Conservation (phyloP, 2,888 invertebrate species). For the Sphaerophoria taeniata region DNA sequence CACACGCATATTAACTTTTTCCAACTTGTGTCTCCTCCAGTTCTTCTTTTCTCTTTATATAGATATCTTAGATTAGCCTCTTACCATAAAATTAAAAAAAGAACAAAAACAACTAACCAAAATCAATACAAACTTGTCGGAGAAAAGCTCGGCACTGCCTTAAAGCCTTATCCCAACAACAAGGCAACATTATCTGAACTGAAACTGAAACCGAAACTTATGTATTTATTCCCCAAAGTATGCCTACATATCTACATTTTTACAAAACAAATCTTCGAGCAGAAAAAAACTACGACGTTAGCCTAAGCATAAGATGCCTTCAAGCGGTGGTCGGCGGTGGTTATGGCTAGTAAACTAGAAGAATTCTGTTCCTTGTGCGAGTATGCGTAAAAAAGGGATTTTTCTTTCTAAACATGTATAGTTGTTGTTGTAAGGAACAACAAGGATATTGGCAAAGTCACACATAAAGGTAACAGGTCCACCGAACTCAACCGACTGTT, state of each 20-base stretch:
- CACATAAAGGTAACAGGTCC: conserved; percentile 72
- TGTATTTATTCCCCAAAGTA: conserved; percentile 57
- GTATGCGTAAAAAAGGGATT: conserved; percentile 71
- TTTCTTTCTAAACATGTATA: conserved; percentile 33
- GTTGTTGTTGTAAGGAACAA: conserved; percentile 1
- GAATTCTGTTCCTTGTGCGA: conserved; percentile 56
- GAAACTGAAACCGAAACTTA: conserved; percentile 33
- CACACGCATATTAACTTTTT: conserved; percentile 14
- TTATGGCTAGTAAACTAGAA: background rate
- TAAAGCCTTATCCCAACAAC: conserved; percentile 45
- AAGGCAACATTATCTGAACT: conserved; percentile 17
- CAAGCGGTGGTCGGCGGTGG: conserved; percentile 45
- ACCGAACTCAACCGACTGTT: conserved; percentile 67
- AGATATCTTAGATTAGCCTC: background rate
- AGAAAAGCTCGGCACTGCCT: conserved; percentile 29
- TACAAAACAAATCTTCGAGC: conserved; percentile 49
- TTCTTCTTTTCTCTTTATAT: background rate
- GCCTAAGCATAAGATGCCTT: conserved; percentile 52
- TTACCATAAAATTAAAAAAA: background rate
- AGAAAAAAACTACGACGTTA: conserved; percentile 25
- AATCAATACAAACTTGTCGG: conserved; percentile 43
- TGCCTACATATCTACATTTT: conserved; percentile 37
- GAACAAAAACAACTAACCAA: background rate
- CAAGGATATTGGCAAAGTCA: conserved; percentile 34
- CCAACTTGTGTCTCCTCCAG: background rate